Base-by-base conservation (phyloP, 2,113 vertebrate species). In the Mobula hypostoma region DNA sequence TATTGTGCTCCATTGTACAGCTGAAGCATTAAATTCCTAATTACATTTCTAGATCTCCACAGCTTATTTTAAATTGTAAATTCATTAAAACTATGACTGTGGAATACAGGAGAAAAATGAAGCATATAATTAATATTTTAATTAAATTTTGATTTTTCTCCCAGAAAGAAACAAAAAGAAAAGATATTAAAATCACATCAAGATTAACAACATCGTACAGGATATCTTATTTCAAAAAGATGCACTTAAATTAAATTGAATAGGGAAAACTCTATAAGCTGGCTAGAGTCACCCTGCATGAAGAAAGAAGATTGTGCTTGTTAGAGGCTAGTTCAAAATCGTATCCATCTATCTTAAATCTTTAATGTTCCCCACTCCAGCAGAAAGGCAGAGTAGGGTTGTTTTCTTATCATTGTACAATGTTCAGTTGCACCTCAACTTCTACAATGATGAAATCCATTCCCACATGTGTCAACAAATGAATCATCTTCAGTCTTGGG, bases 1-100 rank as follows among this genome's bases (percentile, higher is more conserved):
- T 74, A 14, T 74, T 74, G 72, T 74, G 72, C 72, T 74, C 19
- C 70, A 93, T 48, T 48, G 48, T 56, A 70, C 72, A 93, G 68
- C 40, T 93, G 91, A 93, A 93, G 91, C 91, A 93, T 93, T 40
- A 93, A 93, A 93, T 93, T 93, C 40, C 68, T 93, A 93, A 93
- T 93, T 93, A 93, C 74, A 93, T 93, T 93, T 93, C 91, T 93
- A 56, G 70, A 72, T 70, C 70, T 29, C 91, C 29, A 48, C 91
- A 93, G 91, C 91, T 93, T 93, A 48, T 93, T 92, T 93, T 74
- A 56, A 93, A 76, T 56, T 70, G 72, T 93, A 27, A 93, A 93
- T 93, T 93, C 91, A 93, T 93, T 93, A 48, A 93, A 93, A 93
- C 74, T 76, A 93, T 74, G 68, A 74, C 70, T 93, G 91, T 29